phyloP scores from a whole-genome alignment of 2,113 vertebrate genomes.

The Vireo altiloquus region DNA sequence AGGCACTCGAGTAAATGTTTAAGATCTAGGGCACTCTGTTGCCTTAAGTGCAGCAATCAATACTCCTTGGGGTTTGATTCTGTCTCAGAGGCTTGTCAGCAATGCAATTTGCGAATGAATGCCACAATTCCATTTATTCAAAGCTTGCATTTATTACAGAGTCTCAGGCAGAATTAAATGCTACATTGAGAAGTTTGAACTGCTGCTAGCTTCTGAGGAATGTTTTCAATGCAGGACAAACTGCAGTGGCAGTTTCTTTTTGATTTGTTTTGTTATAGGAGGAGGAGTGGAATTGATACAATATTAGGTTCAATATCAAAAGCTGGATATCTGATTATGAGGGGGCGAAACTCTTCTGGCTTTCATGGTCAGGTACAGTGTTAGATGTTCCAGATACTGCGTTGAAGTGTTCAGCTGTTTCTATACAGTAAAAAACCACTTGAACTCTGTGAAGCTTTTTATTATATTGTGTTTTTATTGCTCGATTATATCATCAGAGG shows the following conservation, averaged over 20 bases:
- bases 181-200: neutral
- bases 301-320: neutral
- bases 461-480: neutral
- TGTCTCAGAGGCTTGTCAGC: neutral
- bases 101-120: neutral
- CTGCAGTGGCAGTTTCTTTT: neutral
- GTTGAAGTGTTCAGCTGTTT: neutral
- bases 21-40: neutral
- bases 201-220: neutral
- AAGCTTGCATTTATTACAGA: neutral
- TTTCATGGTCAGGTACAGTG: neutral
- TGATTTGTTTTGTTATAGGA: neutral
- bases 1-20: neutral
- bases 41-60: neutral
- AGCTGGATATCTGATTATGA: neutral
- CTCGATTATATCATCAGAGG: neutral
- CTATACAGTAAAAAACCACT: neutral
- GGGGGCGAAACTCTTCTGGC: neutral
- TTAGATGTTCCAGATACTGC: neutral
- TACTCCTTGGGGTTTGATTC: slow-evolving; percentile 1
- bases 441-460: neutral
- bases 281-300: neutral
- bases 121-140: neutral
- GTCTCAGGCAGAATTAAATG: neutral
- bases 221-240: neutral